Conservation (phyloP, 2,888 invertebrate species). For the Dicyrtoma fusca region DNA sequence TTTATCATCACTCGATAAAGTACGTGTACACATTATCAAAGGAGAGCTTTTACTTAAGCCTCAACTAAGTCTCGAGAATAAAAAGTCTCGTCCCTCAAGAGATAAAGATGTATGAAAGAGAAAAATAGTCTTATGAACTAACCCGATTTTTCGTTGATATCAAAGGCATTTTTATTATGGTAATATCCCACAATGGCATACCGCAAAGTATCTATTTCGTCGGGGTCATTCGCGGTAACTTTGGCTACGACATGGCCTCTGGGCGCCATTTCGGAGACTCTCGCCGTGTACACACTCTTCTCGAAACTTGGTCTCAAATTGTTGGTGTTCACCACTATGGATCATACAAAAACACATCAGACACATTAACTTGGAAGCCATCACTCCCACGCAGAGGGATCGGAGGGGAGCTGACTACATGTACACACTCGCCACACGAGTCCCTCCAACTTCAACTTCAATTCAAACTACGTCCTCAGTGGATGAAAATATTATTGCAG, state of each 20-base stretch:
- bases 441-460: too few species aligned
- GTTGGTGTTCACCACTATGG: constrained; percentile 80
- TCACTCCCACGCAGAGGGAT: too few species aligned
- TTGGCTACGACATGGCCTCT: constrained; percentile 86
- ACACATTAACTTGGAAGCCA: too few species aligned
- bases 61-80: not conserved
- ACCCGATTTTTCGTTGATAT: constrained; percentile 73
- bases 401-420: too few species aligned
- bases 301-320: constrained; percentile 88
- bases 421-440: too few species aligned
- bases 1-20: constrained; percentile 24
- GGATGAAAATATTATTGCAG: not conserved
- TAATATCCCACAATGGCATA: constrained; percentile 85
- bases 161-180: constrained; percentile 76
- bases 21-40: constrained; percentile 15
- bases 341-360: constrained; percentile 51
- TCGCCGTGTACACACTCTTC: constrained; percentile 76
- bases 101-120: not conserved
- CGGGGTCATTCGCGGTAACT: constrained; percentile 85
- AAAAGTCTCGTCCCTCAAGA: not conserved
- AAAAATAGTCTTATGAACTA: constrained; percentile 33
- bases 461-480: too few species aligned
- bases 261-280: constrained; percentile 77
- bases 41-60: not conserved
- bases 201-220: constrained; percentile 75